Evolutionary conservation across 23 tunicate genomes (phyloP).

Genomic region (Phallusia fumigata): DNA sequence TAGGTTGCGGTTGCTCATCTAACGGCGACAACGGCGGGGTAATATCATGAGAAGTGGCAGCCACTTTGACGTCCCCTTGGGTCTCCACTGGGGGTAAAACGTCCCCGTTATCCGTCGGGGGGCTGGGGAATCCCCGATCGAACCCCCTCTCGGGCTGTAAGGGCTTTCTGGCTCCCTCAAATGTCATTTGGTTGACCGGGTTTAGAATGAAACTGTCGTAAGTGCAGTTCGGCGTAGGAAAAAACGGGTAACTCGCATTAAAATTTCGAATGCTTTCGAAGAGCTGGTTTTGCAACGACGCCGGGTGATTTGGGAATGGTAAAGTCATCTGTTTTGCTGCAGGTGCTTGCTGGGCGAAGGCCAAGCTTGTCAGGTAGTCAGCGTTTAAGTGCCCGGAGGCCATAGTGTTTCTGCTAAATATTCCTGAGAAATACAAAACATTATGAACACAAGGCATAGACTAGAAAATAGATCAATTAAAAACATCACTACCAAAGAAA

Average conservation of each 20-base stretch:
- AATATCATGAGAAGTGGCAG: background rate
- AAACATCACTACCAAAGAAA: no score
- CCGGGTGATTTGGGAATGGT: background rate
- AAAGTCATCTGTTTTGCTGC: background rate
- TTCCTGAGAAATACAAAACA: no score
- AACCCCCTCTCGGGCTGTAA: background rate
- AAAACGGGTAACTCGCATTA: background rate
- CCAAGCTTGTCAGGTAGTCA: background rate
- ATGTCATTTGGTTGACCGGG: constrained; percentile 3
- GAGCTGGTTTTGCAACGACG: background rate
- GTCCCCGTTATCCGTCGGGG: background rate
- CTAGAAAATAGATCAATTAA: no score
- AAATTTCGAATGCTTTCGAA: background rate
- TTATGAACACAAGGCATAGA: no score
- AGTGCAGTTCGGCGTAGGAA: background rate
- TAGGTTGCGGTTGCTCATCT: background rate
- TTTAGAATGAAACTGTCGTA: background rate
- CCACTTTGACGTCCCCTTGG: background rate
- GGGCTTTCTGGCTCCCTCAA: background rate
- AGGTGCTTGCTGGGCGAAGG: background rate
- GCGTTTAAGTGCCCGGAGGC: no score
- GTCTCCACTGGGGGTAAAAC: background rate
- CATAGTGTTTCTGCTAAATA: no score
- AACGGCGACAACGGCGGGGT: background rate
- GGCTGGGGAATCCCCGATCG: background rate